These are phyloP conservation scores for Apis dorsata DNA, from an alignment of 1,140 invertebrate species.

Conservation along the genomic window DNA sequence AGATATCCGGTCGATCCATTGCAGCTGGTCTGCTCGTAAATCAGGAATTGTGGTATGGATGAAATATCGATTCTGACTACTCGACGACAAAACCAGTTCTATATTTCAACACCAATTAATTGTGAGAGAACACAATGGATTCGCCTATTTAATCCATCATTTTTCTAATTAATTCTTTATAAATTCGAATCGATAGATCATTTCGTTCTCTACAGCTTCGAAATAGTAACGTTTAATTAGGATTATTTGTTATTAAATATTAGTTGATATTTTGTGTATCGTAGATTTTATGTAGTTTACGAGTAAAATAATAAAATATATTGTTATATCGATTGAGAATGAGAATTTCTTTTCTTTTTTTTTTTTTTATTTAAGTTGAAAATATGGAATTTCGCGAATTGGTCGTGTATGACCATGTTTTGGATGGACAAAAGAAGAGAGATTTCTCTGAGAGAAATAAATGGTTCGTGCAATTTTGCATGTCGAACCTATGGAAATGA, in stretches of 20 bases:
- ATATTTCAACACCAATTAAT: constrained; percentile 25
- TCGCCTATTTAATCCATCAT: not conserved
- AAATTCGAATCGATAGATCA: not conserved
- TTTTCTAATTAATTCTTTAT: constrained; percentile 33
- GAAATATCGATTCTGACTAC: constrained; percentile 34
- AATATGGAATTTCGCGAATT: too few relatives aligned
- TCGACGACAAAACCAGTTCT: not conserved
- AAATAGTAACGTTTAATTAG: not conserved
- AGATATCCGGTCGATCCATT: not conserved
- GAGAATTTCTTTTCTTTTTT: too few relatives aligned
- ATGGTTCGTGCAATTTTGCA: not conserved
- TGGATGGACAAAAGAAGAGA: too few relatives aligned
- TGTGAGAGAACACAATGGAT: not conserved
- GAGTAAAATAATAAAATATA: not conserved
- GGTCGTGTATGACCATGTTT: too few relatives aligned
- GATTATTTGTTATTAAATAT: not conserved
- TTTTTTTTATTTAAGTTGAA: not conserved
- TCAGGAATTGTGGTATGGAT: constrained; percentile 17
- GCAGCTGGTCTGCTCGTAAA: not conserved
- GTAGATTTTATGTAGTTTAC: too few relatives aligned
- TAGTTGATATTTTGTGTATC: not conserved
- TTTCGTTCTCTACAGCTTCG: not conserved
- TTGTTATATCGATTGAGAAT: not conserved
- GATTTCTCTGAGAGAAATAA: not conserved
- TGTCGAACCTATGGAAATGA: not conserved